Evolutionary conservation across 2,113 vertebrate genomes (phyloP), one percentile per base, ranked within the genome.

Genomic region (Gymnocephalus cernua): DNA sequence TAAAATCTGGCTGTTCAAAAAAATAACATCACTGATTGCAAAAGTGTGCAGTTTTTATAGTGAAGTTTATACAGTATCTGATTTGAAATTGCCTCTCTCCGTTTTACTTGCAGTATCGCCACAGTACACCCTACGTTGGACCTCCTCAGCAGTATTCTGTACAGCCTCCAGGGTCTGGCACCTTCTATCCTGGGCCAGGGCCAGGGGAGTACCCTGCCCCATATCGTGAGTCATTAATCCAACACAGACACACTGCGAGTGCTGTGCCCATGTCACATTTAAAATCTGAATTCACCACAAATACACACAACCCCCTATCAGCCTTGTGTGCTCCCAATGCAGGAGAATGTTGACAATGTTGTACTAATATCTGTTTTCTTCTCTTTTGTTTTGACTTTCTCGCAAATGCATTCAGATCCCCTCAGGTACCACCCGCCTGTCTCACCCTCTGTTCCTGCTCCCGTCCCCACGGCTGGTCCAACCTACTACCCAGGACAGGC

Each of bases 111-210:
- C 87, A 99, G 98, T 99, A 98, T 91, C 98, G 98, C 57, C 98
- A 97, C 91, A 97, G 96, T 19, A 94, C 97, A 50, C 96, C 97
- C 0, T 99, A 97, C 0, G 97, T 99, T 3, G 97, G 97, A 58
- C 96, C 97, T 8, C 97, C 97, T 0, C 97, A 98, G 86, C 98
- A 99, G 93, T 99, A 98, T 90, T 96, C 97, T 4, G 96, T 99
- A 63, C 98, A 99, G 64, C 97, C 97, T 0, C 97, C 97, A 0
- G 97, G 97, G 41, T 96, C 98, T 2, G 96, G 96, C 83, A 97
- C 97, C 68, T 99, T 99, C 79, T 99, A 98, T 84, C 96, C 97
- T 62, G 97, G 97, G 64, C 98, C 98, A 3, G 96, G 97, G 58
- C 97, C 98, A 58, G 98, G 98, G 86, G 98, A 99, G 72, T 99